Evolutionary conservation across 2,797 vertebrate genomes (phyloP), one percentile per base, ranked within the genome.

Genomic region (Manis javanica): DNA sequence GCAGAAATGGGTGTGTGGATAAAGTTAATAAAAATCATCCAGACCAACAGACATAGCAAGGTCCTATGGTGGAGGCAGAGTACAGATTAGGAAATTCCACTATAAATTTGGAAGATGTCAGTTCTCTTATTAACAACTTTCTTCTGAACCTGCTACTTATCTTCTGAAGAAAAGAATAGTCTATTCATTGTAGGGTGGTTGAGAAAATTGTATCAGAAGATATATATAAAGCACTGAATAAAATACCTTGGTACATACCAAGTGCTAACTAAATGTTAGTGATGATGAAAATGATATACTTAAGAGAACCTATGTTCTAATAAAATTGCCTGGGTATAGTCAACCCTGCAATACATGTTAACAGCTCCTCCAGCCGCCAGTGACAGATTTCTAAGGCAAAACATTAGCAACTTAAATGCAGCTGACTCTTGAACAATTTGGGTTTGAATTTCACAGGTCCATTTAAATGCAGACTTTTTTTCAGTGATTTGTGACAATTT

Each of bases 91-190:
- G 15, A 12, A 94, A 5, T 15, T 68, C 34, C 34, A 69, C 49
- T 51, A 74, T 0, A 66, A 72, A 49, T 66, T 34, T 90, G 53
- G 49, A 79, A 55, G 34, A 55, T 31, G 19, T 18, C 59, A 63
- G 21, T 69, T 83, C 14, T 87, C 51, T 59, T 51, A 79, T 39
- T 31, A 96, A 72, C 6, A 91, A 84, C 24, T 89, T 95, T 91
- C 83, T 79, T 77, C 42, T 86, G 55, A 69, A 21, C 10, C 75
- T 31, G 3, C n/a, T 78, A 88, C 11, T 55, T 82, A 89, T 7
- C 72, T 39, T 87, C 64, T 90, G 29, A 51, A 18, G 89, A 85
- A 83, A 75, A 94, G 31, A 42, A 53, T 6, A 37, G 3, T 19
- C 15, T 39, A 79, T 21, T 31, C 23, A 64, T 15, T 18, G 24